These are phyloP conservation scores for Hypsibius dujardini DNA, from an alignment of 1,140 invertebrate species.

Conservation along the genomic window DNA sequence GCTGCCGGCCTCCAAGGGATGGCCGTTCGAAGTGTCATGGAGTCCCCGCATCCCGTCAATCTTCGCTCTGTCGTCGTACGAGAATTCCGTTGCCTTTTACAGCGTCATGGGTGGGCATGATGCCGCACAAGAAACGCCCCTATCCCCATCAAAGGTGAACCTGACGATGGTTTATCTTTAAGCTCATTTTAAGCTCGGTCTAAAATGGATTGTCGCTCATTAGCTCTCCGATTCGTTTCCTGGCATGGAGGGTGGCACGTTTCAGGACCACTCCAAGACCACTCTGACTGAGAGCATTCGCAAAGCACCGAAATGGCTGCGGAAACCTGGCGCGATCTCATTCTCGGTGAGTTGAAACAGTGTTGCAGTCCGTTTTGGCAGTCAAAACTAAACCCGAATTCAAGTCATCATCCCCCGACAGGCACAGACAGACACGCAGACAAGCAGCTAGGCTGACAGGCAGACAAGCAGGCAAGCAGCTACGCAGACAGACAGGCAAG, in stretches of 20 bases:
- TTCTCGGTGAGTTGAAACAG: constrained; percentile 50
- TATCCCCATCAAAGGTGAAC: constrained; percentile 29
- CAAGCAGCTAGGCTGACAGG: no score
- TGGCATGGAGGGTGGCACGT: constrained; percentile 53
- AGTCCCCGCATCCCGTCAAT: constrained; percentile 66
- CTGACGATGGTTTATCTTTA: constrained; percentile 30
- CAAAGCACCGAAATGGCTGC: constrained; percentile 69
- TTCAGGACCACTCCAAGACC: constrained; percentile 37
- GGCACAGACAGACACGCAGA: no score
- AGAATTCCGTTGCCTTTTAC: constrained; percentile 69
- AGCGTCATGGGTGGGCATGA: constrained; percentile 54
- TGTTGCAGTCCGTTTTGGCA: not conserved
- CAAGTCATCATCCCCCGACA: no score
- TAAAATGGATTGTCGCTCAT: not conserved
- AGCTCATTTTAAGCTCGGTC: constrained; percentile 23
- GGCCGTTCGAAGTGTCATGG: constrained; percentile 86
- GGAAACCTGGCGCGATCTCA: constrained; percentile 52
- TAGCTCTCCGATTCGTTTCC: constrained; percentile 75
- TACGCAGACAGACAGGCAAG: no score
- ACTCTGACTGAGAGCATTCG: constrained; percentile 38
- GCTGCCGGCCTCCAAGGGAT: constrained; percentile 62
- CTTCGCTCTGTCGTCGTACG: constrained; percentile 63
- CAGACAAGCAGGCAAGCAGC: no score
- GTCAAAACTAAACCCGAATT: no score
- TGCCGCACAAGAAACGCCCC: constrained; percentile 25